These are phyloP conservation scores for Drosophila ananassae DNA, from an alignment of 1,140 invertebrate species.

Conservation along the genomic window DNA sequence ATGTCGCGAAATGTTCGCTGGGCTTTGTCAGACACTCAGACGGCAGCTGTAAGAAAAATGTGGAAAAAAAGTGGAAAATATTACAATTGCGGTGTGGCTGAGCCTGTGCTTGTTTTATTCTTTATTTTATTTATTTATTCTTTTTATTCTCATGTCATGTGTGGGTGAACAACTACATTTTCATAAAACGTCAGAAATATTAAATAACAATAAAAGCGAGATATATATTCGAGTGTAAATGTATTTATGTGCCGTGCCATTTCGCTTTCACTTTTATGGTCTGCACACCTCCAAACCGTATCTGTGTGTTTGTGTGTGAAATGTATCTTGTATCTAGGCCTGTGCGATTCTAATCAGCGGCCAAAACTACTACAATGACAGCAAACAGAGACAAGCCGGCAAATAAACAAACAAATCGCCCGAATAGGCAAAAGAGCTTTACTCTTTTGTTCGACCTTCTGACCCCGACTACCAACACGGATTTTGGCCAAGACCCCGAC, in stretches of 20 bases:
- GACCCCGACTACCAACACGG: slow-evolving; percentile 12
- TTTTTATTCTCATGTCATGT: slow-evolving; percentile 8
- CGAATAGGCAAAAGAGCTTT: slow-evolving; percentile 58
- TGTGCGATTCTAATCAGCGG: slow-evolving; percentile 71
- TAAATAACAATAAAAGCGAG: slow-evolving; percentile 74
- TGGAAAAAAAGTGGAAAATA: slow-evolving; percentile 20
- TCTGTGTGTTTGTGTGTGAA: slow-evolving; percentile 1
- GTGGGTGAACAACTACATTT: slow-evolving; percentile 67
- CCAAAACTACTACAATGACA: slow-evolving; percentile 55
- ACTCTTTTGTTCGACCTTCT: slow-evolving; percentile 35
- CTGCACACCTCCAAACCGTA: not conserved
- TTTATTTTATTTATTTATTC: slow-evolving; percentile 4
- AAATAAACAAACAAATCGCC: slow-evolving; percentile 66
- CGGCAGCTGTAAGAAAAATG: slow-evolving; percentile 50
- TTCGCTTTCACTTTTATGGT: slow-evolving; percentile 59
- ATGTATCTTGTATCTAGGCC: slow-evolving; percentile 33
- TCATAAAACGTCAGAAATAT: slow-evolving; percentile 73
- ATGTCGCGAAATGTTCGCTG: slow-evolving; percentile 59
- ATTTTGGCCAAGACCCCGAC: slow-evolving; percentile 38
- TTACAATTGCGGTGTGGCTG: slow-evolving; percentile 50
- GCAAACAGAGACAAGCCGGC: slow-evolving; percentile 44
- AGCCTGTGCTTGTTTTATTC: slow-evolving; percentile 1
- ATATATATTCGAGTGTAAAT: slow-evolving; percentile 62
- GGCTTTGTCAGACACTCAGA: slow-evolving; percentile 43
- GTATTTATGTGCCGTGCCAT: slow-evolving; percentile 71